Conservation (phyloP, 2,113 vertebrate species). For the Alaudala cheleensis region DNA sequence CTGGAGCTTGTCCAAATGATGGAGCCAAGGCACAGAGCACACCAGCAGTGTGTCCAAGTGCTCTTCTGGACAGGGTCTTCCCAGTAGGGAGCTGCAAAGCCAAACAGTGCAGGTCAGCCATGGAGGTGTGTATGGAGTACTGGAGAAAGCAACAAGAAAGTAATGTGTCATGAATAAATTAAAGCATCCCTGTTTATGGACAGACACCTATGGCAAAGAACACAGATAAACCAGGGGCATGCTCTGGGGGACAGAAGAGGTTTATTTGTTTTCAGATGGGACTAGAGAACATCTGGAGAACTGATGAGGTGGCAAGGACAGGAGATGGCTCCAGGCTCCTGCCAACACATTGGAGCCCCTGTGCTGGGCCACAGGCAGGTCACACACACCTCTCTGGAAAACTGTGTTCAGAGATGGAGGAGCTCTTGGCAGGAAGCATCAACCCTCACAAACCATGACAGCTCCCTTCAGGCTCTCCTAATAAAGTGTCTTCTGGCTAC, state of each 20-base stretch:
- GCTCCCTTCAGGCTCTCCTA: not conserved
- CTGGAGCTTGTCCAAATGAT: rapidly evolving
- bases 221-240: not conserved
- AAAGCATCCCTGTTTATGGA: not conserved
- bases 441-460: not conserved
- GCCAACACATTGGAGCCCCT: not conserved
- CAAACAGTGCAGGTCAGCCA: not conserved
- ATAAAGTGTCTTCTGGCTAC: not conserved
- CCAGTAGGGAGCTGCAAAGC: not conserved
- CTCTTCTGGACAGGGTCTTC: not conserved
- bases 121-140: not conserved
- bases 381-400: not conserved
- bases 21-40: rapidly evolving
- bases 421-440: not conserved
- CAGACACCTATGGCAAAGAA: not conserved
- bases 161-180: not conserved
- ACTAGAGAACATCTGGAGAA: not conserved
- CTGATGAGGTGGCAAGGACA: not conserved
- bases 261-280: not conserved
- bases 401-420: not conserved
- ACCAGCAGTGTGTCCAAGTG: not conserved
- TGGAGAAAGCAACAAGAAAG: not conserved
- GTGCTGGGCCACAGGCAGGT: not conserved
- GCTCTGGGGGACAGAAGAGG: not conserved
- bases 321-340: not conserved